Base-by-base conservation (phyloP, 2,888 invertebrate genomes). In the Helicoverpa assulta region DNA sequence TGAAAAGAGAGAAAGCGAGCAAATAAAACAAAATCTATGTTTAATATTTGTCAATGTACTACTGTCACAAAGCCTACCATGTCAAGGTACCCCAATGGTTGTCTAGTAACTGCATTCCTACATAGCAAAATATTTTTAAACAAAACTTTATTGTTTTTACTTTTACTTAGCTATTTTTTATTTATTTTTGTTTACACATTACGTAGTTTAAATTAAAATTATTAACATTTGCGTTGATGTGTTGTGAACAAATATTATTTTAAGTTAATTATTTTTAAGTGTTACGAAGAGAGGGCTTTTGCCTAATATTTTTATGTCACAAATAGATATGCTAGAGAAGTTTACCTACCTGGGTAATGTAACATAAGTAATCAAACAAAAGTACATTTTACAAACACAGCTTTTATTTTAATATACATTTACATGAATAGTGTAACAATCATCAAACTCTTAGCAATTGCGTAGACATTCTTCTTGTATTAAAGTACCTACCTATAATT, bases 71-170 rank as follows among this genome's bases (percentile, higher is more conserved):
- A 55, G 60, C 37, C 51, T 59, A 62, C 56, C 59, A 52, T 10
- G 5, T 1, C n/a, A n/a, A 19, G 59, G 57, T 65, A 56, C 65
- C 16, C 61, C 51, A 67, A 83, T 67, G 82, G 82, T 82, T 82
- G 84, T 84, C 82, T 69, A 66, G 62, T 71, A 71, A 78, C 70
- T 85, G 81, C 86, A 86, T 86, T 86, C 86, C 87, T 83, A 73
- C 68, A 26, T 72, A 60, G 74, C 70, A 66, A 78, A 74, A 65
- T 72, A 66, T 77, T 76, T 75, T 75, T 53, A 53, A 67, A 63
- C 50, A 33, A 18, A 56, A 59, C 69, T 70, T 76, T 69, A 73
- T 75, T 70, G 76, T 60, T 26, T 26, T 26, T 33, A 8, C 7
- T 78, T 76, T 70, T 78, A 70, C 67, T 53, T 82, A 82, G 70